A percentile compares a stretch with the other conserved stretches of the same genome.
Evolutionary conservation across 1,140 invertebrate genomes (phyloP).

Genomic region (Ruditapes philippinarum): DNA sequence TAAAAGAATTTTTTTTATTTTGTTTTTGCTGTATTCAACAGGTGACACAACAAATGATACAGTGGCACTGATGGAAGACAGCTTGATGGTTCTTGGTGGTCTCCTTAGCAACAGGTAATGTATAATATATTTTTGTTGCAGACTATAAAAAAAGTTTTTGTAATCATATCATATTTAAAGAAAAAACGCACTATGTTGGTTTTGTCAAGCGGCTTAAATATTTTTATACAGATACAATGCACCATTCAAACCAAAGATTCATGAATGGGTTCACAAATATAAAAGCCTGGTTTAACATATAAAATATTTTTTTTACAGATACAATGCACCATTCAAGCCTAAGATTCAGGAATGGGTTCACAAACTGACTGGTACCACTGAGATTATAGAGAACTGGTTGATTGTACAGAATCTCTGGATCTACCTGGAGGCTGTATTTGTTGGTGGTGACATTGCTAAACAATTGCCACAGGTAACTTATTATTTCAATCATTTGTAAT

Average conservation of each 20-base stretch:
- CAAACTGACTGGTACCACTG: constrained; percentile 98
- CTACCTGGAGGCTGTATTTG: constrained; percentile 97
- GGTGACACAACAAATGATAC: constrained; percentile 92
- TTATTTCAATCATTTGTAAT: too few species aligned
- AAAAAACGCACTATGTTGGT: too few species aligned
- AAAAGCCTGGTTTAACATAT: too few species aligned
- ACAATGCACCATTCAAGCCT: constrained; percentile 99
- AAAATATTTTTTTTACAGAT: constrained; percentile 88
- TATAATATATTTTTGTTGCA: too few species aligned
- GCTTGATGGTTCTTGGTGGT: constrained; percentile 97
- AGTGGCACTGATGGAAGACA: constrained; percentile 97
- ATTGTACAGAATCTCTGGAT: constrained; percentile 99
- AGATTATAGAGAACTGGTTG: constrained; percentile 98
- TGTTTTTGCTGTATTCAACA: constrained; percentile 57
- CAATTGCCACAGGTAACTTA: constrained; percentile 97
- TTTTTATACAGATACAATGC: constrained; percentile 99
- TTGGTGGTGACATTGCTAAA: constrained; percentile 99
- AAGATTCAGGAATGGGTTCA: constrained; percentile 98
- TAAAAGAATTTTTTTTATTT: too few species aligned
- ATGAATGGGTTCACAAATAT: constrained; percentile 98
- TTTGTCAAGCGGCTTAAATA: too few species aligned
- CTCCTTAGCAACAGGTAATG: constrained; percentile 94
- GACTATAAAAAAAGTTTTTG: too few species aligned
- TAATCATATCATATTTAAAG: too few species aligned
- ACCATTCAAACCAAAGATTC: constrained; percentile 98